A percentile compares a stretch with the other conserved stretches of the same genome.
Conservation (phyloP, 2,888 invertebrate genomes). For the Drosophila rellima region DNA sequence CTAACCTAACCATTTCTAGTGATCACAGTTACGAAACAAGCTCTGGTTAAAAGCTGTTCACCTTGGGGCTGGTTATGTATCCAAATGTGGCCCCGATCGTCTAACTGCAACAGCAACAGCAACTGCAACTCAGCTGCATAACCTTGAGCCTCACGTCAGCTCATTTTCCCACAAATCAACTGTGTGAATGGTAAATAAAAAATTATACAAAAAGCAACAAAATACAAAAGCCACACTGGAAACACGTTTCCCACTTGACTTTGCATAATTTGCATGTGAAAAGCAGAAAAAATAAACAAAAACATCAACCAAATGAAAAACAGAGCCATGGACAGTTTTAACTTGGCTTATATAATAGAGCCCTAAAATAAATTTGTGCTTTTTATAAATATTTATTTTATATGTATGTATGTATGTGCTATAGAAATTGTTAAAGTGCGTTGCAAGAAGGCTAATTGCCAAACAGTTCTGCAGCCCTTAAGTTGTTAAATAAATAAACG, state of each 20-base stretch:
- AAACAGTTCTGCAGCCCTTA: slow-evolving; percentile 13
- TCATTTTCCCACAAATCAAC: slow-evolving; percentile 64
- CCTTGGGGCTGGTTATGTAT: slow-evolving; percentile 38
- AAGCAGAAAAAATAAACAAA: slow-evolving; percentile 4
- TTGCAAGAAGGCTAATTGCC: slow-evolving; percentile 22
- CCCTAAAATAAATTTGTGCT: background rate
- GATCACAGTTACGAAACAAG: slow-evolving; percentile 17
- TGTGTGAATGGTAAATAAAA: slow-evolving; percentile 43
- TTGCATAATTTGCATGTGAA: slow-evolving; percentile 57
- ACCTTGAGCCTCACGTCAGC: slow-evolving; percentile 50
- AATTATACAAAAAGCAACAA: slow-evolving; percentile 22
- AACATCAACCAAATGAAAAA: slow-evolving; percentile 37
- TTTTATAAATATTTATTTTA: background rate
- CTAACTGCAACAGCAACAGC: slow-evolving; percentile 50
- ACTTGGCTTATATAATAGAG: slow-evolving; percentile 23
- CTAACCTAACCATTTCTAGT: slow-evolving; percentile 20
- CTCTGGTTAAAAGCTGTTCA: slow-evolving; percentile 46
- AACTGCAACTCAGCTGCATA: slow-evolving; percentile 35
- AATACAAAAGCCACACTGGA: slow-evolving; percentile 29
- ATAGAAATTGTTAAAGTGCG: slow-evolving; percentile 1
- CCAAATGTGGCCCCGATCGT: slow-evolving; percentile 27
- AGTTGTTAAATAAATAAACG: slow-evolving; percentile 12
- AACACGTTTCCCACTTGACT: slow-evolving; percentile 65
- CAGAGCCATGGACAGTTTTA: slow-evolving; percentile 49
- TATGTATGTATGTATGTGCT: slow-evolving; percentile 3